Evolutionary conservation across 2,888 invertebrate species (phyloP).

Genomic region (Meliscaeva auricollis): DNA sequence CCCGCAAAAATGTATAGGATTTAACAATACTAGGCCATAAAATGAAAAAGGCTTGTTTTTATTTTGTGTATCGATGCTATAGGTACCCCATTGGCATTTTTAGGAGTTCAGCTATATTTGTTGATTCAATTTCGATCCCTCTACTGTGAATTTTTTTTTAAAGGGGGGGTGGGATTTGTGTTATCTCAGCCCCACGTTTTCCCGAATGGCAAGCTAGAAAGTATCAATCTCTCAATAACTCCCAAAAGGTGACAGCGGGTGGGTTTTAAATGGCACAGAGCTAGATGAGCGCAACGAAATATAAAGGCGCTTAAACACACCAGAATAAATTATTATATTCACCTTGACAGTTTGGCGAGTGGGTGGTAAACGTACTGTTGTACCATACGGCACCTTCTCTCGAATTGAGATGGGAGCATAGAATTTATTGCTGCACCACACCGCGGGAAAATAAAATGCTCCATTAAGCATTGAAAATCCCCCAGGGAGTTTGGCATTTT

Average conservation of each 20-base stretch:
- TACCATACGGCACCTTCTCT: background rate
- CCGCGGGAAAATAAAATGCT: slow-evolving; percentile 74
- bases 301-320: slow-evolving; percentile 65
- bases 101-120: no score
- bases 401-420: slow-evolving; percentile 37
- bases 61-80: slow-evolving; percentile 15
- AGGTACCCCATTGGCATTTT: no score
- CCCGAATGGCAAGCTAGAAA: background rate
- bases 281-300: slow-evolving; percentile 33
- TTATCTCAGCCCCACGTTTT: slow-evolving; percentile 8
- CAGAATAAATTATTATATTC: slow-evolving; percentile 65
- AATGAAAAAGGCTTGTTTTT: background rate
- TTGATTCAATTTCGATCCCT: slow-evolving; percentile 64
- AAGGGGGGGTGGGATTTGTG: background rate
- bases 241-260: slow-evolving; percentile 37
- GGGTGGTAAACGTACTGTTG: slow-evolving; percentile 10
- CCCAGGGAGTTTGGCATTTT: slow-evolving; percentile 42
- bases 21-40: background rate
- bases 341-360: slow-evolving; percentile 51
- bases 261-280: slow-evolving; percentile 53
- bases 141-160: slow-evolving; percentile 26
- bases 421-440: slow-evolving; percentile 65
- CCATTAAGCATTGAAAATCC: slow-evolving; percentile 75
- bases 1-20: slow-evolving; percentile 20
- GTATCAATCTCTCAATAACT: slow-evolving; percentile 68